These are phyloP conservation scores for Geophilus truncorum DNA, from an alignment of 2,888 invertebrate genomes.

Conservation along the genomic window DNA sequence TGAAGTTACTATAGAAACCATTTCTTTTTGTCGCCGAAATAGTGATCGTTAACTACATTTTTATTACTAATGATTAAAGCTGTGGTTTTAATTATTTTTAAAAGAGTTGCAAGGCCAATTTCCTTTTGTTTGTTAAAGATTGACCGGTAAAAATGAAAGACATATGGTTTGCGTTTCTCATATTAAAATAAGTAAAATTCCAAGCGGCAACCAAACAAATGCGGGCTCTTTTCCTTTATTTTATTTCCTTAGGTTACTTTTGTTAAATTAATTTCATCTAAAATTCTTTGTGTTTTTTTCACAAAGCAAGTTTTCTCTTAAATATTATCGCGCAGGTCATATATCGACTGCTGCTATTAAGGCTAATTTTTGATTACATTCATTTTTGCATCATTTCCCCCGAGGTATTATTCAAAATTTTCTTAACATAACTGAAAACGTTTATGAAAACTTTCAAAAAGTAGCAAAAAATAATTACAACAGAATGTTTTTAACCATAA, in stretches of 20 bases:
- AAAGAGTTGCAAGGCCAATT: too few relatives aligned
- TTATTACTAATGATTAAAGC: neutral
- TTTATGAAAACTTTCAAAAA: too few relatives aligned
- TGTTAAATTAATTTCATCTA: neutral
- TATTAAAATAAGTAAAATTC: slow-evolving; percentile 12
- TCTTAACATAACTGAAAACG: too few relatives aligned
- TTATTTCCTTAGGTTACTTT: neutral
- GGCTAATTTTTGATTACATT: too few relatives aligned
- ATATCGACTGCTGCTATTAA: too few relatives aligned
- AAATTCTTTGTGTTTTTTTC: neutral
- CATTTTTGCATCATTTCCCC: too few relatives aligned
- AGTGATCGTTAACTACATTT: neutral
- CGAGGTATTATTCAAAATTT: too few relatives aligned
- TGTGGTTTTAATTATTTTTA: neutral
- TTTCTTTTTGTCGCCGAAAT: neutral
- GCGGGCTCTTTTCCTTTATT: neutral
- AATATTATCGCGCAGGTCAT: neutral
- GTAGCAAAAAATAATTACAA: too few relatives aligned
- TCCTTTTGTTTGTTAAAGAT: too few relatives aligned
- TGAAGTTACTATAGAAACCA: neutral
- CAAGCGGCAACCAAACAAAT: neutral
- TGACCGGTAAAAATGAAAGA: too few relatives aligned
- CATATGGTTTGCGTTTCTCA: neutral
- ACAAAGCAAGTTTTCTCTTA: too few relatives aligned
- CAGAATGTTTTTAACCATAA: too few relatives aligned